phyloP scores from a whole-genome alignment of 2,797 vertebrate species.

The Columba guinea region DNA sequence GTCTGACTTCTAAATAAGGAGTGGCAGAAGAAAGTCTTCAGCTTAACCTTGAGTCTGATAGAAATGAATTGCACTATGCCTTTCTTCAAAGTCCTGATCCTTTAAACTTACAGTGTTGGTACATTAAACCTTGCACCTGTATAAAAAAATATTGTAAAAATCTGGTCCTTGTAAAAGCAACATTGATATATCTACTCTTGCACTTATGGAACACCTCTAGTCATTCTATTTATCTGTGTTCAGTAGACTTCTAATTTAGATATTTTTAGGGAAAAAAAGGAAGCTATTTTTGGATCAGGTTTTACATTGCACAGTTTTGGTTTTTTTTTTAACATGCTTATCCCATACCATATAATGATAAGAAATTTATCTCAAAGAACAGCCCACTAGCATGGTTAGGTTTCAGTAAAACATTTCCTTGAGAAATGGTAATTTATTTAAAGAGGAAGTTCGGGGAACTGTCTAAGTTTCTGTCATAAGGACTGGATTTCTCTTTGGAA shows the following conservation, averaged over 20 bases:
- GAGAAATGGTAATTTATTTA: neutral
- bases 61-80: neutral
- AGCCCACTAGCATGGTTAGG: neutral
- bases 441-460: neutral
- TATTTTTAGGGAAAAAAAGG: neutral
- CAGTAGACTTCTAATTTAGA: neutral
- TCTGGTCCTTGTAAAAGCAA: neutral
- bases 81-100: neutral
- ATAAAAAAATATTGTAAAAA: neutral
- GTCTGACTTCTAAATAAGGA: slow-evolving; percentile 8
- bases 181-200: neutral
- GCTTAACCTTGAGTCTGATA: neutral
- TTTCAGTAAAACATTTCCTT: neutral
- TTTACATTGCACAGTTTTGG: neutral
- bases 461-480: neutral
- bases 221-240: neutral
- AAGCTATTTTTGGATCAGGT: neutral
- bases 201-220: neutral
- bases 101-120: neutral
- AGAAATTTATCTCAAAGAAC: neutral
- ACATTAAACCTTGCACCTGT: neutral
- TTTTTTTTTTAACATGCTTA: neutral
- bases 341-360: neutral
- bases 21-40: neutral
- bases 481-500: neutral